These are phyloP conservation scores for Ctenopoma kingsleyae DNA, from an alignment of 2,797 vertebrate genomes.

Conservation along the genomic window DNA sequence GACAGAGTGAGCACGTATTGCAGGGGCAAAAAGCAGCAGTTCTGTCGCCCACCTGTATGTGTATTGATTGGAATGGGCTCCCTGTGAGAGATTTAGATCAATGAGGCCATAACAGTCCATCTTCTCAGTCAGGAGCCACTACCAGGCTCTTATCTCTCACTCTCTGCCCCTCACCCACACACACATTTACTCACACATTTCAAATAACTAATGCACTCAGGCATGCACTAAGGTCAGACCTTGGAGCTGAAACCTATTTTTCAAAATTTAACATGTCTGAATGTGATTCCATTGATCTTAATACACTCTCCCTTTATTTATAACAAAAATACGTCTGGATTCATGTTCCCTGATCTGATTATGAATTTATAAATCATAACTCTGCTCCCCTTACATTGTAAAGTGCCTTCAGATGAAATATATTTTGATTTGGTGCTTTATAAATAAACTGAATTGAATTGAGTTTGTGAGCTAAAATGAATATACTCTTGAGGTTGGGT, in stretches of 20 bases:
- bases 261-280: neutral
- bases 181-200: conserved; percentile 32
- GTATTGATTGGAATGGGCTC: conserved; percentile 63
- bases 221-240: conserved; percentile 31
- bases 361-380: too few relatives aligned
- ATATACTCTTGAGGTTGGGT: too few relatives aligned
- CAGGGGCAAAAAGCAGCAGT: conserved; percentile 37
- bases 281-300: neutral
- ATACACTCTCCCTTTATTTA: too few relatives aligned
- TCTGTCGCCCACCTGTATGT: conserved; percentile 46
- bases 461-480: too few relatives aligned
- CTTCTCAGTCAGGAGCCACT: conserved; percentile 70
- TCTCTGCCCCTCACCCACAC: conserved; percentile 30
- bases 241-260: conserved; percentile 9
- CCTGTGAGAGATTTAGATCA: conserved; percentile 70
- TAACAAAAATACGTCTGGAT: too few relatives aligned
- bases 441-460: too few relatives aligned
- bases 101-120: conserved; percentile 73
- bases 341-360: too few relatives aligned
- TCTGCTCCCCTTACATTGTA: too few relatives aligned
- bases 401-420: too few relatives aligned
- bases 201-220: conserved; percentile 25
- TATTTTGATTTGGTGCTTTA: too few relatives aligned
- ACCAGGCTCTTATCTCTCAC: conserved; percentile 58
- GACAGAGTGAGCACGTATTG: conserved; percentile 35